Conservation (phyloP, 1,140 invertebrate genomes). For the Phortica variegata region DNA sequence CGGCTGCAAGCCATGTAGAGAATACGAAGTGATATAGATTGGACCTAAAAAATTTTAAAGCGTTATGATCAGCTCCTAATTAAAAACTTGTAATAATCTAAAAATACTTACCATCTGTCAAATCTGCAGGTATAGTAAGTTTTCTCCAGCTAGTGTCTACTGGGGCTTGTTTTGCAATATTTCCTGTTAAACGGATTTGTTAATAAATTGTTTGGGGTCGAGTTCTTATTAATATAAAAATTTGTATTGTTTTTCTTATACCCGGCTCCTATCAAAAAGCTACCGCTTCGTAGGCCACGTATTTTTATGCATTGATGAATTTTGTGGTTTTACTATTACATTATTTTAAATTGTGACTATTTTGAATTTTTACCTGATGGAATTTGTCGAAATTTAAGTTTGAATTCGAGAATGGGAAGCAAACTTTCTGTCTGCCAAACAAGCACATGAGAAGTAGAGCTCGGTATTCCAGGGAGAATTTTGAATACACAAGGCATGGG, state of each 20-base stretch:
- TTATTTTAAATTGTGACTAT: not conserved
- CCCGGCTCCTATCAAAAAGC: too few relatives aligned
- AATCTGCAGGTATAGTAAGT: slow-evolving; percentile 66
- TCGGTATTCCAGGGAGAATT: slow-evolving; percentile 55
- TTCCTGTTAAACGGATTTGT: slow-evolving; percentile 15
- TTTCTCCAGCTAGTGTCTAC: slow-evolving; percentile 62
- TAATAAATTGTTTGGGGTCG: too few relatives aligned
- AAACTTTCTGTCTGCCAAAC: slow-evolving; percentile 75
- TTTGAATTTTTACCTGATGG: slow-evolving; percentile 30
- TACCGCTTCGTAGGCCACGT: too few relatives aligned
- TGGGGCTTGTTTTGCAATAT: slow-evolving; percentile 14
- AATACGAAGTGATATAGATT: slow-evolving; percentile 67
- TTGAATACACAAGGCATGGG: slow-evolving; percentile 65
- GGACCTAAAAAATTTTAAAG: slow-evolving; percentile 60
- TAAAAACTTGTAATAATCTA: too few relatives aligned
- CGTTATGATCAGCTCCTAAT: too few relatives aligned
- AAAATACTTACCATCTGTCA: slow-evolving; percentile 42
- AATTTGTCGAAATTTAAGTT: slow-evolving; percentile 64
- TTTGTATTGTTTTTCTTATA: too few relatives aligned
- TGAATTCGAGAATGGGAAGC: slow-evolving; percentile 67
- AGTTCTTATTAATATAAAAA: too few relatives aligned
- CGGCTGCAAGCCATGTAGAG: slow-evolving; percentile 64
- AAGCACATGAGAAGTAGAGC: slow-evolving; percentile 61
- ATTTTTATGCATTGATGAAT: too few relatives aligned
- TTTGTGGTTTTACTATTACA: not conserved